phyloP scores from a whole-genome alignment of 1,140 invertebrate species.

The Heliconius himera region DNA sequence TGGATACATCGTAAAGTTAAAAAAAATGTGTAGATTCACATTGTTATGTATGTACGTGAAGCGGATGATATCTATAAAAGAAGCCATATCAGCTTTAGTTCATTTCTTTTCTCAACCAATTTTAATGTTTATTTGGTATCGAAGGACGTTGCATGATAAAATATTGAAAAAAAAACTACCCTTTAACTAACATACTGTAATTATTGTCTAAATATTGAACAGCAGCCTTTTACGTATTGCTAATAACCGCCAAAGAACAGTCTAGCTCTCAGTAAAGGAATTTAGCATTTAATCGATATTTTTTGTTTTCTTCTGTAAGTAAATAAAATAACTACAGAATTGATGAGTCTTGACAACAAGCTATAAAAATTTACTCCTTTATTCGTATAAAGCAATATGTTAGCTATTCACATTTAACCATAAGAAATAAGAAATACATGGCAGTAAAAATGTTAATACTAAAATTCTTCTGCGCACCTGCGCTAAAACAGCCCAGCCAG shows the following conservation, averaged over 20 bases:
- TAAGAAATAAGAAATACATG: neutral
- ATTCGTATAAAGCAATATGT: neutral
- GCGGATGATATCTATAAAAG: no score
- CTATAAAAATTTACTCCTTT: neutral
- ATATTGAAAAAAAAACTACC: no score
- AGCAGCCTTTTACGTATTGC: neutral
- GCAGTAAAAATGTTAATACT: neutral
- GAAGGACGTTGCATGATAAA: no score
- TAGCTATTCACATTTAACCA: neutral
- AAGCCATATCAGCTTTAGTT: no score
- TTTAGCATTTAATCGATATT: neutral
- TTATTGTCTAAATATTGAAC: neutral
- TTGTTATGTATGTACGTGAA: no score
- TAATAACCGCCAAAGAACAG: no score
- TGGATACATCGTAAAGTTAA: no score
- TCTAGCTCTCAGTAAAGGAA: neutral
- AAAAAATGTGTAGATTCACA: no score
- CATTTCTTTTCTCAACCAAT: no score
- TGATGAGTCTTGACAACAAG: neutral
- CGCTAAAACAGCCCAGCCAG: slow-evolving; percentile 21
- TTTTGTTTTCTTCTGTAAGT: neutral
- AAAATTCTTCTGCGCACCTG: slow-evolving; percentile 31
- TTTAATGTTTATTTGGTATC: no score
- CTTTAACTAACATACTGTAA: no score
- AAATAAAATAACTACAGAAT: neutral